phyloP scores from a whole-genome alignment of 2,797 vertebrate species.

The Hyperoplus lanceolatus region DNA sequence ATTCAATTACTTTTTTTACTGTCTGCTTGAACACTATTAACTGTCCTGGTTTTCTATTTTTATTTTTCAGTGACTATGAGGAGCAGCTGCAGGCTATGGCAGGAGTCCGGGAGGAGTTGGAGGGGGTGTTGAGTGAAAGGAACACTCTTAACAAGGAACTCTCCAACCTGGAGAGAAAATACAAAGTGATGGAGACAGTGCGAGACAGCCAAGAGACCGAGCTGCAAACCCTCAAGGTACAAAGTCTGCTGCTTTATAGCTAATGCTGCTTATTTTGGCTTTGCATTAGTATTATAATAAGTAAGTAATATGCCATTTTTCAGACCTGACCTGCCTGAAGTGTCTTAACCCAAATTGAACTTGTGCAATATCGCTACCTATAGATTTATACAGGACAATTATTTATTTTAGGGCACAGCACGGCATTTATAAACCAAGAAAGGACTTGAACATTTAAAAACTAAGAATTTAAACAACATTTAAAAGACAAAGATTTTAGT shows the following conservation, averaged over 20 bases:
- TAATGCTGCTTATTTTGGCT: background rate
- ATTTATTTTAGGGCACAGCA: too few species aligned
- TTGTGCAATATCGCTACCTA: too few species aligned
- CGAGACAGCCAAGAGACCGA: slow-evolving; percentile 78
- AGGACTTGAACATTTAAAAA: background rate
- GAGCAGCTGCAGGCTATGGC: slow-evolving; percentile 66
- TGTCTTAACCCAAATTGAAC: too few species aligned
- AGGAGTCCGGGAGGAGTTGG: slow-evolving; percentile 75
- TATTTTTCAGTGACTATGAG: slow-evolving; percentile 45
- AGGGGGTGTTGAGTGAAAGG: slow-evolving; percentile 66
- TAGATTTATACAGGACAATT: background rate
- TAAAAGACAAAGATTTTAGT: background rate
- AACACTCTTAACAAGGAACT: slow-evolving; percentile 78
- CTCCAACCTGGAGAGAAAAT: slow-evolving; percentile 66
- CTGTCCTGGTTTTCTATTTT: too few species aligned
- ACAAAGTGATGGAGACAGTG: slow-evolving; percentile 80
- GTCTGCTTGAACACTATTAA: background rate
- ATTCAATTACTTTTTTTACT: background rate
- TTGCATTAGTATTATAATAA: too few species aligned
- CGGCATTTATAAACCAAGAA: too few species aligned
- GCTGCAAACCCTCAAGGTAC: slow-evolving; percentile 76
- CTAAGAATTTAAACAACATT: background rate
- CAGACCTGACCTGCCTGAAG: too few species aligned
- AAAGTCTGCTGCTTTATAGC: background rate
- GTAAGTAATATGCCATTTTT: too few species aligned